Evolutionary conservation across 2,888 invertebrate species (phyloP).

Genomic region (Hetaerina titia): DNA sequence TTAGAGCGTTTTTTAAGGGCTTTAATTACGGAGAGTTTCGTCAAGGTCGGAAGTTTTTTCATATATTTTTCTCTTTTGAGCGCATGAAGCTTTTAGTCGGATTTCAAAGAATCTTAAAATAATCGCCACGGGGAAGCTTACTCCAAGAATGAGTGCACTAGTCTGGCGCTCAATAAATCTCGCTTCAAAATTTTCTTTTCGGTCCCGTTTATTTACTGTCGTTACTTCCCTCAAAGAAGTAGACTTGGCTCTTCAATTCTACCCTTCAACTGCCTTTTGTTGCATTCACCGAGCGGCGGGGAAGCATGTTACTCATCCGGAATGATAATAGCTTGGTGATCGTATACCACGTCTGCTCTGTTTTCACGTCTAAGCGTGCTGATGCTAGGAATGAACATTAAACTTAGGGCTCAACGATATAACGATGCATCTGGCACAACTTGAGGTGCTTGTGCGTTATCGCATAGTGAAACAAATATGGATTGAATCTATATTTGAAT

Average conservation of each 20-base stretch:
- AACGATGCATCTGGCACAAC: too few relatives aligned
- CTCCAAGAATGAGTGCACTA: neutral
- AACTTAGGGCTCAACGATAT: too few relatives aligned
- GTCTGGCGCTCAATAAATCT: neutral
- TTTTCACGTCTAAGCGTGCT: too few relatives aligned
- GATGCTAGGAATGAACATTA: too few relatives aligned
- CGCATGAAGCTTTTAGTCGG: neutral
- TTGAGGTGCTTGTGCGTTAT: too few relatives aligned
- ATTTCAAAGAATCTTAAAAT: neutral
- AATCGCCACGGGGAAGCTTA: neutral
- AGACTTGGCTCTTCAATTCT: neutral
- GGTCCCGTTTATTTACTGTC: neutral
- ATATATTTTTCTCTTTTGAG: neutral
- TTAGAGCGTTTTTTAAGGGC: neutral
- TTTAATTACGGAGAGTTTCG: neutral
- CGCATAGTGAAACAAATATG: too few relatives aligned
- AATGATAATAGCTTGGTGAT: too few relatives aligned
- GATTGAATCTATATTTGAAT: too few relatives aligned
- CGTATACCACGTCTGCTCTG: too few relatives aligned
- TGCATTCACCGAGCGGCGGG: too few relatives aligned
- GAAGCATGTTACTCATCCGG: too few relatives aligned
- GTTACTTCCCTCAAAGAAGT: neutral
- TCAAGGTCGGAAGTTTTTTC: neutral
- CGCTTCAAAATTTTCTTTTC: neutral
- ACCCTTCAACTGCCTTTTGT: too few relatives aligned